phyloP scores from a whole-genome alignment of 2,888 invertebrate genomes.

The Ophion obscuratus region DNA sequence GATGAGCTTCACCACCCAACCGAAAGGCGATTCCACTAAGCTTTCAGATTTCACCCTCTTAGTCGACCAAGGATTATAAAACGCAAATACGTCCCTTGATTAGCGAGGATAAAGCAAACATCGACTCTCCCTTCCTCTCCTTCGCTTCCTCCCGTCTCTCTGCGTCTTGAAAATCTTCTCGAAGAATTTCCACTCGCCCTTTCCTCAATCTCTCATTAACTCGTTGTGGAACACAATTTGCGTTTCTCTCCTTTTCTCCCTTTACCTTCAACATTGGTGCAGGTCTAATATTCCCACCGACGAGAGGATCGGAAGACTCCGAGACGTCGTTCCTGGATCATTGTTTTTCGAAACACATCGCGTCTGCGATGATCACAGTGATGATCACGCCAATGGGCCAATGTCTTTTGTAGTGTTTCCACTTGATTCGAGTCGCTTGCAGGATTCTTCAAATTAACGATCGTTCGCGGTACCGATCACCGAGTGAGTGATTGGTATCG shows the following conservation, averaged over 20 bases:
- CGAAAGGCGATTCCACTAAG: constrained; percentile 82
- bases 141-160: constrained; percentile 1
- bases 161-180: constrained; percentile 27
- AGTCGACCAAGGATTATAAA: constrained; percentile 83
- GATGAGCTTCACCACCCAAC: constrained; percentile 78
- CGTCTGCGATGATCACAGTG: too few species aligned
- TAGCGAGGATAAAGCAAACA: constrained; percentile 83
- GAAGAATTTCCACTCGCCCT: constrained; percentile 27
- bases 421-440: too few species aligned
- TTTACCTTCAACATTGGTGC: neutral
- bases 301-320: too few species aligned
- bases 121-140: constrained; percentile 69
- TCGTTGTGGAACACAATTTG: neutral
- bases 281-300: too few species aligned
- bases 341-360: too few species aligned
- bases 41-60: constrained; percentile 83
- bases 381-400: too few species aligned
- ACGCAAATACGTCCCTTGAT: constrained; percentile 84
- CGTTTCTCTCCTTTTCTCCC: neutral
- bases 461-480: too few species aligned
- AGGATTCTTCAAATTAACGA: too few species aligned
- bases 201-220: constrained; percentile 51
- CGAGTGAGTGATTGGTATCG: too few species aligned
- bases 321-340: too few species aligned
- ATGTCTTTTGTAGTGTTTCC: too few species aligned